phyloP scores from a whole-genome alignment of 2,797 vertebrate genomes.

The Macrochelys suwanniensis region DNA sequence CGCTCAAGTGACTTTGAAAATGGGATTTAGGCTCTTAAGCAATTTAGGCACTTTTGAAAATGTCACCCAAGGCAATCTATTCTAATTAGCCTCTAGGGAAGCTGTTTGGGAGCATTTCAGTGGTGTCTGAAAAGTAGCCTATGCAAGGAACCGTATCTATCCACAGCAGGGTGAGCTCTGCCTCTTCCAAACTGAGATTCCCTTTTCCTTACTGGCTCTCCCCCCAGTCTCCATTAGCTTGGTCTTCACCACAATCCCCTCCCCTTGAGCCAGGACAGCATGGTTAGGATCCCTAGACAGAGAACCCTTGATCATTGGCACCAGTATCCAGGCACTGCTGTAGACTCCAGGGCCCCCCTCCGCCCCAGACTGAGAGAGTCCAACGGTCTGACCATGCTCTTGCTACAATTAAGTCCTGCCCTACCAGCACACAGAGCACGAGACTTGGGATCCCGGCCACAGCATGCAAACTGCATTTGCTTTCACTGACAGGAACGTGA shows the following conservation, averaged over 20 bases:
- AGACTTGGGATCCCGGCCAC: background rate
- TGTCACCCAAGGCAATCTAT: accelerated
- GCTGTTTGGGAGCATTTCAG: background rate
- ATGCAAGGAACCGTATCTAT: accelerated
- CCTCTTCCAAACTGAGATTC: background rate
- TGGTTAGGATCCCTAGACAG: background rate
- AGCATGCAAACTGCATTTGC: background rate
- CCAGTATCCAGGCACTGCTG: background rate
- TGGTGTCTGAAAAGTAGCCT: accelerated
- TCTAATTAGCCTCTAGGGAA: background rate
- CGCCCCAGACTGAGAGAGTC: background rate
- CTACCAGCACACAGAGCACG: background rate
- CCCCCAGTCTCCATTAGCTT: background rate
- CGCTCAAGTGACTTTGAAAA: too few relatives aligned
- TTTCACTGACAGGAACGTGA: background rate
- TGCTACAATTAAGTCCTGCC: background rate
- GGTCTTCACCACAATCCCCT: background rate
- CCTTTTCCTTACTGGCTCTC: background rate
- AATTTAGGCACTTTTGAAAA: accelerated
- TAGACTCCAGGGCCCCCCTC: background rate
- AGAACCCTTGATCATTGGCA: background rate
- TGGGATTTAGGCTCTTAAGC: background rate
- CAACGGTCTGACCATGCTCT: background rate
- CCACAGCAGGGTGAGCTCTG: background rate
- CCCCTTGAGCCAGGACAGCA: background rate